Conservation (phyloP, 2,888 invertebrate genomes). For the Tetragnatha montana region DNA sequence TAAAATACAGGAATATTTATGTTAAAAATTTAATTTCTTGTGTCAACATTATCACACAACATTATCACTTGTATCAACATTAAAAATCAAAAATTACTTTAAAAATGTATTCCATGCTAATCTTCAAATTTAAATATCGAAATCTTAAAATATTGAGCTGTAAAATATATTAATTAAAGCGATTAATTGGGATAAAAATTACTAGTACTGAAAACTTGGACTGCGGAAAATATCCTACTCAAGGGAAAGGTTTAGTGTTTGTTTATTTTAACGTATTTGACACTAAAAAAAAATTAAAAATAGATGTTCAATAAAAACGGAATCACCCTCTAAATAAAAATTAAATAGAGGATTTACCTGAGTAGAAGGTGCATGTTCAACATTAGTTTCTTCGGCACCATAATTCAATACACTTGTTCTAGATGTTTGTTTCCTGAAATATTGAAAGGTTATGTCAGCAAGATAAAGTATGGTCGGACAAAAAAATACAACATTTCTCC, state of each 20-base stretch:
- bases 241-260: neutral
- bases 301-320: neutral
- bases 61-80: no score
- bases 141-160: no score
- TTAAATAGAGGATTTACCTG: conserved; percentile 31
- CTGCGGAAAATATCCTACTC: no score
- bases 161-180: no score
- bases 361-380: conserved; percentile 49
- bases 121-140: no score
- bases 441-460: neutral
- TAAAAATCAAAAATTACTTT: no score
- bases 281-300: neutral
- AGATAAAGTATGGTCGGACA: neutral
- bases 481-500: conserved; percentile 1
- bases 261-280: neutral
- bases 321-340: no score
- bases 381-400: conserved; percentile 63
- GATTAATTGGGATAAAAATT: no score
- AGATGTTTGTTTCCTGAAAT: conserved; percentile 67
- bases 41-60: no score
- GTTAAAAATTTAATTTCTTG: neutral
- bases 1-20: conserved; percentile 18
- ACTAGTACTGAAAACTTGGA: no score
- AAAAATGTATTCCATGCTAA: no score
- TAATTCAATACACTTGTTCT: conserved; percentile 65